These are phyloP conservation scores for Zaprionus kolodkinae DNA, from an alignment of 1,140 invertebrate genomes.

Conservation along the genomic window DNA sequence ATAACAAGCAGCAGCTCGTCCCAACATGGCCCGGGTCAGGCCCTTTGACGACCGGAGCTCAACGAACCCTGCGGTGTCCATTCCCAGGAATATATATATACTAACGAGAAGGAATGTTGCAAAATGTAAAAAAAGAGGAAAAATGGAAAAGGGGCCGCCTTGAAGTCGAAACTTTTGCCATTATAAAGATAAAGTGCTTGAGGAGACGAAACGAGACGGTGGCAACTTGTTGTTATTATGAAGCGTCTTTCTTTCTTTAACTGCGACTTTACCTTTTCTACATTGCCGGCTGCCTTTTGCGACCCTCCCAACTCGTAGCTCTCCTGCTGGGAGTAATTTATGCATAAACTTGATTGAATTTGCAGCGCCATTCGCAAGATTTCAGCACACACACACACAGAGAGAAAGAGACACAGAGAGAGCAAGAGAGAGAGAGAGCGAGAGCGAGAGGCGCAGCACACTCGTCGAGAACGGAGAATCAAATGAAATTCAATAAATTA, in stretches of 20 bases:
- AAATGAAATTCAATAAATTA: slow-evolving; percentile 80
- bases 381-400: slow-evolving; percentile 35
- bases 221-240: slow-evolving; percentile 41
- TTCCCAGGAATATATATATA: slow-evolving; percentile 28
- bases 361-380: slow-evolving; percentile 47
- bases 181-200: slow-evolving; percentile 69
- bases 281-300: neutral
- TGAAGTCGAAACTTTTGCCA: slow-evolving; percentile 70
- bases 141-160: slow-evolving; percentile 49
- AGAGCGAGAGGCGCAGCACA: neutral
- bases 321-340: slow-evolving; percentile 61
- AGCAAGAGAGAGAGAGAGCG: neutral
- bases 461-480: slow-evolving; percentile 53
- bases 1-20: slow-evolving; percentile 44
- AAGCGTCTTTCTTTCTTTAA: slow-evolving; percentile 19
- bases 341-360: slow-evolving; percentile 76
- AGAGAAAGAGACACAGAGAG: neutral
- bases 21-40: neutral
- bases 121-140: slow-evolving; percentile 19
- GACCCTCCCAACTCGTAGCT: neutral
- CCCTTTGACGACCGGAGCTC: slow-evolving; percentile 55
- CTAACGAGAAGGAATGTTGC: slow-evolving; percentile 3
- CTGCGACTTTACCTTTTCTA: slow-evolving; percentile 30
- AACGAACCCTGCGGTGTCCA: slow-evolving; percentile 38
- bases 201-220: slow-evolving; percentile 29